phyloP scores from a whole-genome alignment of 2,797 vertebrate genomes.

The Acanthopagrus latus region DNA sequence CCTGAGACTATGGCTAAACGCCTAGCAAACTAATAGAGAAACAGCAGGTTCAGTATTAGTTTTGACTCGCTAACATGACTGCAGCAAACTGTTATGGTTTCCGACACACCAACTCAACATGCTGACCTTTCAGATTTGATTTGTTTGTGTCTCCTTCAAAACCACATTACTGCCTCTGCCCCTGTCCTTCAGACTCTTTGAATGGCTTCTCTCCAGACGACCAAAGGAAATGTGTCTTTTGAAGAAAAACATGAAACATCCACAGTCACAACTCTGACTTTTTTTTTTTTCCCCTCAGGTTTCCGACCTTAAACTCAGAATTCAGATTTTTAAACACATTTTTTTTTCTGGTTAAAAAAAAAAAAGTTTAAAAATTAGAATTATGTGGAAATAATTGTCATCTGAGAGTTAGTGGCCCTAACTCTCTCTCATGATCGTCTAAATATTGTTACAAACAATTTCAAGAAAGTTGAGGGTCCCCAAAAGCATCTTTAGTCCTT shows the following conservation, averaged over 20 bases:
- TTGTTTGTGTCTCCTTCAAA: constrained; percentile 2
- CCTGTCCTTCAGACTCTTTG: background rate
- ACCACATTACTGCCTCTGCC: background rate
- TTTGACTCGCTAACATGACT: constrained; percentile 29
- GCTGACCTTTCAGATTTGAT: background rate
- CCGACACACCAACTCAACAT: constrained; percentile 26
- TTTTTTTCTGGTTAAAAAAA: too few species aligned
- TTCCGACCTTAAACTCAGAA: too few species aligned
- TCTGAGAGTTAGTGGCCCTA: too few species aligned
- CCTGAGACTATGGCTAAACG: constrained; percentile 74
- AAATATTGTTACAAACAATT: background rate
- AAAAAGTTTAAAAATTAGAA: too few species aligned
- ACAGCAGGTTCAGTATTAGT: constrained; percentile 47
- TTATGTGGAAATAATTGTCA: too few species aligned
- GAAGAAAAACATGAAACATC: background rate
- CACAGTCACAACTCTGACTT: background rate
- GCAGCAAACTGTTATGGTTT: constrained; percentile 40
- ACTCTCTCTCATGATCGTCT: too few species aligned
- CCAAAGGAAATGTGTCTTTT: background rate
- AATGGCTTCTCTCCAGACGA: constrained; percentile 19
- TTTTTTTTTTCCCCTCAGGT: too few species aligned
- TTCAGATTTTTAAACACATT: too few species aligned
- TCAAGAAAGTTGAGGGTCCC: background rate
- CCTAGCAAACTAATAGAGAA: constrained; percentile 52
- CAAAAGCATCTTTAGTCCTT: constrained; percentile 30